Base-by-base conservation (phyloP, 2,113 vertebrate species). In the Prionailurus bengalensis region DNA sequence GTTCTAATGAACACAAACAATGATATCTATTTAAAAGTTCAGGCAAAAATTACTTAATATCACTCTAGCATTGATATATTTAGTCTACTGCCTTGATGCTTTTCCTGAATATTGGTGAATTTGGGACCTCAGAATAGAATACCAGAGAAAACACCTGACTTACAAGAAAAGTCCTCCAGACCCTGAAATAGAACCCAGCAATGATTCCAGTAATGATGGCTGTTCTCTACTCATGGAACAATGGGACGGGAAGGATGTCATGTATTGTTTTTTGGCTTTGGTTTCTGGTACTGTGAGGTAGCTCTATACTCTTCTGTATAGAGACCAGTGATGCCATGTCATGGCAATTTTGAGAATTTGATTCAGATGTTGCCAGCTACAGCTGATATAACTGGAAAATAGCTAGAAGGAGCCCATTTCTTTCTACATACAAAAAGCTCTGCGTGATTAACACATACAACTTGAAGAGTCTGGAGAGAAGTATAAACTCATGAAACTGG, bases 31-130 rank as follows among this genome's bases (percentile, higher is more conserved):
- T 58, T 90, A 82, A 71, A 86, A 65, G 2, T 1, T 48, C 45
- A 86, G 83, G 58, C 66, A 89, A 88, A 93, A 88, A 36, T 74
- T 25, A 90, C 7, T 65, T 19, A 29, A 11, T 78, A 65, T 61
- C 45, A 91, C 48, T 0, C 39, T 29, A 70, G 63, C 21, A 48
- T 42, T 61, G 27, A 74, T 63, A 17, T 65, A 42, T 81, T 68
- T 70, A 36, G n/a, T 36, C 39, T 80, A 31, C 58, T 71, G 11
- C 1, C 21, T 27, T 89, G 39, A 39, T 63, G 17, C 23, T 82
- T n/a, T 51, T 74, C 21, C 36, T 92, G 51, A 92, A 66, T 85
- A 85, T 51, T 76, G 39, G 61, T 80, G 58, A 95, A 81, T 92
- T 76, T 48, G 31, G 29, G 81, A 70, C 2, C 73, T 96, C 55